phyloP scores from a whole-genome alignment of 2,113 vertebrate species.

The Isichthys henryi region DNA sequence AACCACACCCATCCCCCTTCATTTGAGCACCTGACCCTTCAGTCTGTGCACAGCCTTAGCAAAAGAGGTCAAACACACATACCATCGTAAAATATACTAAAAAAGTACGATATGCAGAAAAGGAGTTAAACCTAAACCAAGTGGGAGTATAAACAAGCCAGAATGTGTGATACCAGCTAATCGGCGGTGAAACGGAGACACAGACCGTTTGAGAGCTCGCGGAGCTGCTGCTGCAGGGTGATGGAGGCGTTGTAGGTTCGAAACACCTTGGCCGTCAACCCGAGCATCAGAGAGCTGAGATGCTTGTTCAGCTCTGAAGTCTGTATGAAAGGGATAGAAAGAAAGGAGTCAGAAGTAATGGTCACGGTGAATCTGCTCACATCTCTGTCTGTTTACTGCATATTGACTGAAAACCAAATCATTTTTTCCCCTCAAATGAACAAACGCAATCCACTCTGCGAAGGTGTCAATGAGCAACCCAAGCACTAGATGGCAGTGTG shows the following conservation, averaged over 20 bases:
- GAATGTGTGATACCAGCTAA: too few relatives aligned
- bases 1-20: not conserved
- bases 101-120: not conserved
- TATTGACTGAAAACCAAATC: not conserved
- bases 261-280: conserved; percentile 69
- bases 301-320: conserved; percentile 62
- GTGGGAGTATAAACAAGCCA: not conserved
- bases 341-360: not conserved
- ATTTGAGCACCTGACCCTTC: not conserved
- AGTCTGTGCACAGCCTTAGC: not conserved
- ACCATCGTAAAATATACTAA: not conserved
- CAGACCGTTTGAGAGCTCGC: conserved; percentile 59
- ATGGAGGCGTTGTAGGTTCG: conserved; percentile 72
- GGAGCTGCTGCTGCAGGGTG: conserved; percentile 68
- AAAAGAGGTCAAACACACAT: not conserved
- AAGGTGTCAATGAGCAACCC: not conserved
- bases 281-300: conserved; percentile 63
- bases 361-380: too few relatives aligned
- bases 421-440: not conserved
- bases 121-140: not conserved
- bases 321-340: conserved; percentile 39
- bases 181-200: not conserved
- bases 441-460: not conserved
- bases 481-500: conserved; percentile 21
- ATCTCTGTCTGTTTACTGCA: not conserved